These are phyloP conservation scores for Drosophila colorata DNA, from an alignment of 2,888 invertebrate species.

Conservation along the genomic window DNA sequence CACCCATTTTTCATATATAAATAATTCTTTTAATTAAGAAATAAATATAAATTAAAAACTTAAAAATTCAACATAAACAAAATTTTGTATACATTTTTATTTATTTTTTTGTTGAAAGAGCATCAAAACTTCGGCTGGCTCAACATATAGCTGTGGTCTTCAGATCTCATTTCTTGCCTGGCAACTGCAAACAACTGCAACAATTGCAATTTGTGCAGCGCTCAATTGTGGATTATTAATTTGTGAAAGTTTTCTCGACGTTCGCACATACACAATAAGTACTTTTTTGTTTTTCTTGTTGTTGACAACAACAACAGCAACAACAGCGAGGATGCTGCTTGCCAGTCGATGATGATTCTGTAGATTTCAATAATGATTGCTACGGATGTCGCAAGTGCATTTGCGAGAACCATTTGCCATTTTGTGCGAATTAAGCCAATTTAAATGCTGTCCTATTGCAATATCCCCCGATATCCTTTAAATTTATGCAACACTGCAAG, in stretches of 20 bases:
- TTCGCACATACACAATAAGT: conserved; percentile 30
- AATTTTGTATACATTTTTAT: too few species aligned
- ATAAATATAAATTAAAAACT: too few species aligned
- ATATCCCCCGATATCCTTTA: conserved; percentile 18
- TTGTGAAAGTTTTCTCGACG: conserved; percentile 62
- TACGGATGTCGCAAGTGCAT: conserved; percentile 24
- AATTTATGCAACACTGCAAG: conserved; percentile 50
- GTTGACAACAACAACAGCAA: conserved; percentile 41
- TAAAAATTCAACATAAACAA: too few species aligned
- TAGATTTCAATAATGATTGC: conserved; percentile 39
- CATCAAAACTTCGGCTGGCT: background rate
- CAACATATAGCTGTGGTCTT: background rate
- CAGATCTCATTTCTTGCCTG: conserved; percentile 35
- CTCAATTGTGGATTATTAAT: conserved; percentile 76
- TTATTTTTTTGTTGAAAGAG: conserved; percentile 2
- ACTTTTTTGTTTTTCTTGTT: conserved; percentile 23
- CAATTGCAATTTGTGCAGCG: conserved; percentile 75
- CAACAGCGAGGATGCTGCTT: conserved; percentile 37
- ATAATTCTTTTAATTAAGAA: too few species aligned
- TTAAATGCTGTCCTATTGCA: conserved; percentile 52
- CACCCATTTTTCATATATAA: too few species aligned
- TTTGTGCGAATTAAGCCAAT: conserved; percentile 77
- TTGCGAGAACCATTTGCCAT: conserved; percentile 69
- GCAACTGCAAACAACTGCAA: conserved; percentile 70
- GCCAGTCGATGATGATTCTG: conserved; percentile 35